A percentile compares a stretch with the other conserved stretches of the same genome.
Conservation (phyloP, 2,797 vertebrate genomes). For the Fundulus diaphanus region DNA sequence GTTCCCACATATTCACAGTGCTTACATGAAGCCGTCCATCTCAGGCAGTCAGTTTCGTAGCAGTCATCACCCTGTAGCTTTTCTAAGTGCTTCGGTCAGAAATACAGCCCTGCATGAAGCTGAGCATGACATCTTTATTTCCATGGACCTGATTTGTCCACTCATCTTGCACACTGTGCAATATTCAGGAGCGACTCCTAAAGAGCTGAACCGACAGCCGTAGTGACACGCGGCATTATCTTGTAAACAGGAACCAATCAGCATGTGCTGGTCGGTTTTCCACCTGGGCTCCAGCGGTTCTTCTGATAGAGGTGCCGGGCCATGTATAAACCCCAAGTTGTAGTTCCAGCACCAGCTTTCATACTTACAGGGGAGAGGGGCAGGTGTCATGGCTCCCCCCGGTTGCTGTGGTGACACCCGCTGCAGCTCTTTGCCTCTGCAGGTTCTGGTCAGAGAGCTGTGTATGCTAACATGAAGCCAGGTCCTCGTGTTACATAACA, state of each 20-base stretch:
- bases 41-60: neutral
- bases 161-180: neutral
- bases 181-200: neutral
- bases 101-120: neutral
- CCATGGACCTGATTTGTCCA: neutral
- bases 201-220: conserved; percentile 6
- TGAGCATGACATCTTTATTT: neutral
- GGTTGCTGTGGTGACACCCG: conserved; percentile 75
- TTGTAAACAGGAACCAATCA: neutral
- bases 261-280: conserved; percentile 25
- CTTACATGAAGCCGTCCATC: neutral
- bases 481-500: conserved; percentile 42
- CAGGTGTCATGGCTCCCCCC: conserved; percentile 27
- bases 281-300: conserved; percentile 23
- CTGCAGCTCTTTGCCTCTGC: conserved; percentile 58
- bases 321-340: conserved; percentile 51
- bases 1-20: neutral
- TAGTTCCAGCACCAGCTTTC: conserved; percentile 55
- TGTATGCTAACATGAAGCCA: conserved; percentile 21
- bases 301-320: conserved; percentile 32
- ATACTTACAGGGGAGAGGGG: conserved; percentile 31
- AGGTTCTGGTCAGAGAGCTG: conserved; percentile 40
- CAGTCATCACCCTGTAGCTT: neutral
- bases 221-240: conserved; percentile 6
- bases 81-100: neutral